Percentiles rank a stretch among this genome's conserved stretches.
Conservation (phyloP, 2,888 invertebrate genomes). For the Polia nebulosa region DNA sequence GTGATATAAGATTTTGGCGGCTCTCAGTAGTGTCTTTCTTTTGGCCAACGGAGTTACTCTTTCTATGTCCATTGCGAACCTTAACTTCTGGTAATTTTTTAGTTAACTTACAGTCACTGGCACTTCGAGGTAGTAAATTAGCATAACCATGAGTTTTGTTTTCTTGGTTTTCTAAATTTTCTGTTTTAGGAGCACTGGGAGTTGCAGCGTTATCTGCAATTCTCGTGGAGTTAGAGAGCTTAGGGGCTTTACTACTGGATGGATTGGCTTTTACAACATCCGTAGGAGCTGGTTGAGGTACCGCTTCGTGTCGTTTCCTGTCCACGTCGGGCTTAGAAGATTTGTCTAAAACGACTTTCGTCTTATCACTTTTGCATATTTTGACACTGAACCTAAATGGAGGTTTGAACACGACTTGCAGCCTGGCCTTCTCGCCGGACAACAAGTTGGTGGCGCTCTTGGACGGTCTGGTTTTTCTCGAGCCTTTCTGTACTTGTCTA, state of each 20-base stretch:
- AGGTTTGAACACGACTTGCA: conserved; percentile 97
- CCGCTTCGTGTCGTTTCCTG: conserved; percentile 80
- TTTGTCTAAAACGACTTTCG: conserved; percentile 91
- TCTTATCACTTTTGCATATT: conserved; percentile 93
- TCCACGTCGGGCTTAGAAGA: conserved; percentile 89
- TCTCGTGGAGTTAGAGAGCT: conserved; percentile 79
- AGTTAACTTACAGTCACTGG: conserved; percentile 86
- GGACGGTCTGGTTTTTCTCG: conserved; percentile 90
- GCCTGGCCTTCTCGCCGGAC: conserved; percentile 93
- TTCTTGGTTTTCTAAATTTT: conserved; percentile 74
- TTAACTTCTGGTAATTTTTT: conserved; percentile 81
- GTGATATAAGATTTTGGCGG: conserved; percentile 86
- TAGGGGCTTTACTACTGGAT: conserved; percentile 77
- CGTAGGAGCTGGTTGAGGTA: conserved; percentile 72
- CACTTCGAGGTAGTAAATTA: conserved; percentile 85
- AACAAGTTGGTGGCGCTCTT: conserved; percentile 94
- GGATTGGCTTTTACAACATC: conserved; percentile 79
- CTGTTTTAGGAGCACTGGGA: conserved; percentile 74
- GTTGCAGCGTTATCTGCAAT: conserved; percentile 66
- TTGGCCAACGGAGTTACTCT: conserved; percentile 88
- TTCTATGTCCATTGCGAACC: conserved; percentile 81
- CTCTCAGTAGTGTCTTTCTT: conserved; percentile 87
- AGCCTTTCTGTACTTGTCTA: conserved; percentile 88
- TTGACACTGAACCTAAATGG: conserved; percentile 97
- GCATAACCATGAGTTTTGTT: conserved; percentile 81